Evolutionary conservation across 2,888 invertebrate species (phyloP).

Genomic region (Dicroscelio sp.): DNA sequence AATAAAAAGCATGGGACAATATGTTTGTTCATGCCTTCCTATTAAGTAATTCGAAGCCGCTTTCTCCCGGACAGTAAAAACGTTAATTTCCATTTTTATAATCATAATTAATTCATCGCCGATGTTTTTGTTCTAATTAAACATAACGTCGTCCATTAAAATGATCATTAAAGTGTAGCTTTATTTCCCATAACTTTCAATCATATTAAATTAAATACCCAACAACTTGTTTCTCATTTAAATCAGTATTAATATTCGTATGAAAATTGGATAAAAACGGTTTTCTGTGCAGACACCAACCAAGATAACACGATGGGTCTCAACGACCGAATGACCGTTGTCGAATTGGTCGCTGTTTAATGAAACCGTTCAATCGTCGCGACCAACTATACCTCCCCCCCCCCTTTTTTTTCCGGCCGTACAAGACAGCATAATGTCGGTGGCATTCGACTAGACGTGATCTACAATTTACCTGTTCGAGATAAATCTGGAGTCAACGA

Average conservation of each 20-base stretch:
- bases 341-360: constrained; percentile 3
- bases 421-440: constrained; percentile 46
- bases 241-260: no score
- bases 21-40: background rate
- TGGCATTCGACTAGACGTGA: constrained; percentile 50
- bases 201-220: background rate
- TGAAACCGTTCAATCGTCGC: constrained; percentile 17
- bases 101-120: constrained; percentile 18
- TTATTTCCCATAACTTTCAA: constrained; percentile 16
- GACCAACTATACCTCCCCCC: constrained; percentile 6
- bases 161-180: background rate
- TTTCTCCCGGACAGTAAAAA: constrained; percentile 38
- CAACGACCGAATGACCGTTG: no score
- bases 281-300: no score
- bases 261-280: no score
- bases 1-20: background rate
- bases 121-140: constrained; percentile 13
- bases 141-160: constrained; percentile 15
- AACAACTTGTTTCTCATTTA: background rate
- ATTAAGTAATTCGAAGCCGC: constrained; percentile 15
- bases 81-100: background rate
- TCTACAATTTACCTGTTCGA: constrained; percentile 60
- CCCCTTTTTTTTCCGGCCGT: background rate
- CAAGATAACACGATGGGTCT: no score
- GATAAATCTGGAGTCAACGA: constrained; percentile 67